A percentile compares a stretch with the other conserved stretches of the same genome.
phyloP scores from a whole-genome alignment of 1,140 invertebrate species.

The Parapsyche elsis region DNA sequence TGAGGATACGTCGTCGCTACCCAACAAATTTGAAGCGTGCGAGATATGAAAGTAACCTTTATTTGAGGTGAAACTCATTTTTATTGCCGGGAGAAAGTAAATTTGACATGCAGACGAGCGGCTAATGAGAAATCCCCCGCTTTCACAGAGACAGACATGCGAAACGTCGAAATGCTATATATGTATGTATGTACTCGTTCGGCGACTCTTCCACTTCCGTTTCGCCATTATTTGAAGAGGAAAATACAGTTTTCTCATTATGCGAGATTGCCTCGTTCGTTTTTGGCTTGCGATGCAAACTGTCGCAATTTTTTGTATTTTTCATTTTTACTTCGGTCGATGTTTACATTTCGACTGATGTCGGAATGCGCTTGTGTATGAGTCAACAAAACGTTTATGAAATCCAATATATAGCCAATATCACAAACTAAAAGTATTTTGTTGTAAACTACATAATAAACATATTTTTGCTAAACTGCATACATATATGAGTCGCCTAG shows the following conservation, averaged over 20 bases:
- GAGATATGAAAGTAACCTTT: conserved; percentile 41
- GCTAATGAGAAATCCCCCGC: conserved; percentile 39
- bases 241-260: conserved; percentile 26
- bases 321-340: neutral
- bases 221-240: conserved; percentile 8
- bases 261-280: neutral
- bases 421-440: no score
- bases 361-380: no score
- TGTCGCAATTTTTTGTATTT: neutral
- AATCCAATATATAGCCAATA: no score
- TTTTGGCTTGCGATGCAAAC: neutral
- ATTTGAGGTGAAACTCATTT: conserved; percentile 45
- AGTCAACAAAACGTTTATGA: no score
- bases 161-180: no score
- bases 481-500: no score
- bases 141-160: neutral
- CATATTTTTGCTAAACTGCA: no score
- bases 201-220: neutral
- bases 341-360: no score
- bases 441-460: no score
- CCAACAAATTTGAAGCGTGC: conserved; percentile 30
- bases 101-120: conserved; percentile 32
- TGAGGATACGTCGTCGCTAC: conserved; percentile 25
- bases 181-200: neutral
- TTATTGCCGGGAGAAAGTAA: conserved; percentile 11